Percentiles rank a stretch among this genome's conserved stretches.
phyloP scores from a whole-genome alignment of 2,113 vertebrate species.

The Seriola quinqueradiata region DNA sequence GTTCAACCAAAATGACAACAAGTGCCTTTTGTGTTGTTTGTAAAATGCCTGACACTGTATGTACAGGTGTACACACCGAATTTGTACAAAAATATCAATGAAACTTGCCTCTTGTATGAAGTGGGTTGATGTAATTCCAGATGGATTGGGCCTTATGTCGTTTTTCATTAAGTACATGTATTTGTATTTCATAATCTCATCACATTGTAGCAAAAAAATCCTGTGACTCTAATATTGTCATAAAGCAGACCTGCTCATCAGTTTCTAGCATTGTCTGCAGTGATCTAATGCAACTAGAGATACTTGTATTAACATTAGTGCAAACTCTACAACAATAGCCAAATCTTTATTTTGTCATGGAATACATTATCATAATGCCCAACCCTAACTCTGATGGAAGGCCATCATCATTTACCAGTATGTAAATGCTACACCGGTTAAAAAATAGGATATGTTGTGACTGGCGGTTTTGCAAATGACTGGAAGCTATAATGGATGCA shows the following conservation, averaged over 20 bases:
- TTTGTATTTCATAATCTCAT: neutral
- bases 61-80: neutral
- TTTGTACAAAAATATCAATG: slow-evolving; percentile 23
- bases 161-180: neutral
- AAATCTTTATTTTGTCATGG: no score
- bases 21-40: slow-evolving; percentile 25
- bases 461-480: no score
- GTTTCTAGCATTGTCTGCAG: neutral
- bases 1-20: slow-evolving; percentile 39
- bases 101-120: neutral
- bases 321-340: neutral
- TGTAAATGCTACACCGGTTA: no score
- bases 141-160: no score
- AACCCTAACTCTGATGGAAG: no score
- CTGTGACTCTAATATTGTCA: neutral
- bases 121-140: neutral
- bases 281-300: neutral
- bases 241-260: neutral
- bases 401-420: no score
- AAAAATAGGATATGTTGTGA: no score
- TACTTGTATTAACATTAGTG: neutral
- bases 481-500: no score
- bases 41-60: neutral
- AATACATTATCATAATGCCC: neutral
- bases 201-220: no score